phyloP scores from a whole-genome alignment of 1,140 invertebrate species.

The Stenopsyche tienmushanensis region DNA sequence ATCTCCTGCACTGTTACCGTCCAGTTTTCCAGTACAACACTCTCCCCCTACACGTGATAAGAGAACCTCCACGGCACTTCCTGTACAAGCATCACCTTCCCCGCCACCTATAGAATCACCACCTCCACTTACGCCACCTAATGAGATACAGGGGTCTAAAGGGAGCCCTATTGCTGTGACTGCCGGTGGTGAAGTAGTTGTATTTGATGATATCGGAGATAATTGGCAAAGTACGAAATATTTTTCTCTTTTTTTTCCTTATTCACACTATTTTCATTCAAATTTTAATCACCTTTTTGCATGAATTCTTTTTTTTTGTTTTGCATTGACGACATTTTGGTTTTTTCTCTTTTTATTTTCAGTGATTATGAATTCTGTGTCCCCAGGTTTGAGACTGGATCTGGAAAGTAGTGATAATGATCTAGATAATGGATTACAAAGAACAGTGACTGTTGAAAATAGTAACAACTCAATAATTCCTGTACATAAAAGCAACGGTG shows the following conservation, averaged over 20 bases:
- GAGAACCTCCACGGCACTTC: constrained; percentile 57
- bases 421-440: constrained; percentile 54
- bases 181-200: constrained; percentile 72
- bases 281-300: background rate
- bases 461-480: constrained; percentile 53
- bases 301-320: no score
- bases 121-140: constrained; percentile 51
- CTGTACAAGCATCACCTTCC: constrained; percentile 48
- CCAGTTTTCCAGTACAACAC: constrained; percentile 38
- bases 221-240: constrained; percentile 59
- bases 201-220: constrained; percentile 81
- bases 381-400: constrained; percentile 55
- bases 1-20: constrained; percentile 17
- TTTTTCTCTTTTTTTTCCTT: no score
- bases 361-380: constrained; percentile 56
- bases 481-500: constrained; percentile 20
- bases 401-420: constrained; percentile 55
- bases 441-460: constrained; percentile 57
- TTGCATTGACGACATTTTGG: constrained; percentile 45
- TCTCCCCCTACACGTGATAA: constrained; percentile 43
- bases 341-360: constrained; percentile 54
- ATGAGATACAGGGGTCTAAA: constrained; percentile 50
- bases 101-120: constrained; percentile 54
- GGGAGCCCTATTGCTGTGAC: constrained; percentile 58
- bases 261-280: background rate